phyloP scores from a whole-genome alignment of 2,113 vertebrate genomes.

The Saccopteryx bilineata region DNA sequence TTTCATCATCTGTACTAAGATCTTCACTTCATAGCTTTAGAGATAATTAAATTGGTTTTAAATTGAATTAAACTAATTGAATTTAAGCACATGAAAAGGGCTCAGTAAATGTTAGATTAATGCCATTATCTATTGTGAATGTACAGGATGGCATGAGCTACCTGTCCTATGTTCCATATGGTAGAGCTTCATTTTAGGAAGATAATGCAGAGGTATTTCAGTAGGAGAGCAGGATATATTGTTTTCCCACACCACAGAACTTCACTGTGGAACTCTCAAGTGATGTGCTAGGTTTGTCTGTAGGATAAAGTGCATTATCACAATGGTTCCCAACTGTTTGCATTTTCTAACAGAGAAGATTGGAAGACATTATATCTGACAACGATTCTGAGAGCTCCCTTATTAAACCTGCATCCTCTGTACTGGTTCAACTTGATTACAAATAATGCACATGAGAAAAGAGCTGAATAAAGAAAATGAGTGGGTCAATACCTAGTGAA shows the following conservation, averaged over 20 bases:
- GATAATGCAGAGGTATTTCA: background rate
- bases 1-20: constrained; percentile 4
- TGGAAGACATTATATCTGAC: background rate
- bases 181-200: background rate
- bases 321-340: background rate
- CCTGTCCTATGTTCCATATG: background rate
- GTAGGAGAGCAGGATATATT: background rate
- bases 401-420: background rate
- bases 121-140: background rate
- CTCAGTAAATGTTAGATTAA: background rate
- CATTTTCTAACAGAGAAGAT: constrained; percentile 10
- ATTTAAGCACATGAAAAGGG: background rate
- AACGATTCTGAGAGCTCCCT: background rate
- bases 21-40: background rate
- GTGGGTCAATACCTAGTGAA: background rate
- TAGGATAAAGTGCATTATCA: background rate
- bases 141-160: background rate
- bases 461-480: background rate
- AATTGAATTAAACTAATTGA: background rate
- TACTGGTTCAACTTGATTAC: background rate
- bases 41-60: constrained; percentile 19
- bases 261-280: background rate
- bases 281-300: background rate
- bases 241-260: background rate
- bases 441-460: background rate